A percentile compares a stretch with the other conserved stretches of the same genome.
phyloP scores from a whole-genome alignment of 2,113 vertebrate species.

The Boleophthalmus pectinirostris region DNA sequence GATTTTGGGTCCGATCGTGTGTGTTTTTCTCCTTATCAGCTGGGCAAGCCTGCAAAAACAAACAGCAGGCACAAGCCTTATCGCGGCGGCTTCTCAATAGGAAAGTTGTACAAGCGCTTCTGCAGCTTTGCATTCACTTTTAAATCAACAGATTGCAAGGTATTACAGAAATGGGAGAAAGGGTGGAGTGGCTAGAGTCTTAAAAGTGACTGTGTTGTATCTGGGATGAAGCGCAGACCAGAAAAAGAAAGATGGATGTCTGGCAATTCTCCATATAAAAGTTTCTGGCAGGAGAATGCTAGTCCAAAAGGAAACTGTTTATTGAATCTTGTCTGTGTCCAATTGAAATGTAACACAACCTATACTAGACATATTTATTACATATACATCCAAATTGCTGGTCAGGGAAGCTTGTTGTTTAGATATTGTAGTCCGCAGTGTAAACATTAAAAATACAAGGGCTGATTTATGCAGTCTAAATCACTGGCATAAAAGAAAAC shows the following conservation, averaged over 20 bases:
- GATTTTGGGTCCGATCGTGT: slow-evolving; percentile 29
- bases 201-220: slow-evolving; percentile 43
- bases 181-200: slow-evolving; percentile 24
- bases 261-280: slow-evolving; percentile 55
- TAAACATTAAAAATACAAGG: slow-evolving; percentile 52
- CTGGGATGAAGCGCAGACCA: slow-evolving; percentile 52
- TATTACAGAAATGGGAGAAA: slow-evolving; percentile 30
- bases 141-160: slow-evolving; percentile 8
- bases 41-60: slow-evolving; percentile 23
- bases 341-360: slow-evolving; percentile 68
- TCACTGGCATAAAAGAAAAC: slow-evolving; percentile 29
- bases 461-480: slow-evolving; percentile 41
- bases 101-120: slow-evolving; percentile 18
- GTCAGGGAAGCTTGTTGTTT: slow-evolving; percentile 46
- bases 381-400: slow-evolving; percentile 51
- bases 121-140: slow-evolving; percentile 13
- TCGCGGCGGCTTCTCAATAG: slow-evolving; percentile 20
- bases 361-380: slow-evolving; percentile 61
- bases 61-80: slow-evolving; percentile 13
- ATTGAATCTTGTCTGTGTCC: slow-evolving; percentile 61
- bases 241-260: slow-evolving; percentile 36
- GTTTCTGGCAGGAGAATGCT: slow-evolving; percentile 55
- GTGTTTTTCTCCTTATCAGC: slow-evolving; percentile 25
- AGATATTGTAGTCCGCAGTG: slow-evolving; percentile 24
- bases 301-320: slow-evolving; percentile 56